Conservation (phyloP, 2,113 vertebrate genomes). For the Actenoides lindsayi region DNA sequence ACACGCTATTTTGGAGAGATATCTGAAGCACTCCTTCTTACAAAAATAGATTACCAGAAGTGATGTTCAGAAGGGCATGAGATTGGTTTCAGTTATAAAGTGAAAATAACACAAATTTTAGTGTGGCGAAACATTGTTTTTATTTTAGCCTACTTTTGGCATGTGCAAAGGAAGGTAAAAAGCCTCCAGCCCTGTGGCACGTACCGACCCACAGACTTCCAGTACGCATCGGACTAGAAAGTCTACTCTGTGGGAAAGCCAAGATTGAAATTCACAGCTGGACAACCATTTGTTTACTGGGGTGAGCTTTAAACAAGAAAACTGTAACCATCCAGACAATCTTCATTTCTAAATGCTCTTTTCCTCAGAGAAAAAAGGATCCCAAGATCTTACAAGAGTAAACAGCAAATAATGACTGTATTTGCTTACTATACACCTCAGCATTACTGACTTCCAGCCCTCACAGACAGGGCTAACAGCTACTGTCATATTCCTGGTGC, state of each 20-base stretch:
- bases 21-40: not conserved
- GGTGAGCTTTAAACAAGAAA: not conserved
- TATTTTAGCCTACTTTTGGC: not conserved
- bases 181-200: not conserved
- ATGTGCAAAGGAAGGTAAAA: not conserved
- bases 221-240: not conserved
- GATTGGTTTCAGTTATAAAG: not conserved
- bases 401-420: not conserved
- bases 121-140: not conserved
- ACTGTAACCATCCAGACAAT: not conserved
- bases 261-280: not conserved
- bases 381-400: not conserved
- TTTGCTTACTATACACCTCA: not conserved
- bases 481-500: not conserved
- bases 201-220: not conserved
- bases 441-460: not conserved
- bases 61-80: not conserved
- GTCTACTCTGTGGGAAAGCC: not conserved
- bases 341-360: not conserved
- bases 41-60: not conserved
- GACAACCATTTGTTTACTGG: not conserved
- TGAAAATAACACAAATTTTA: not conserved
- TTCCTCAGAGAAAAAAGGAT: not conserved
- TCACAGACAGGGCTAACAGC: not conserved
- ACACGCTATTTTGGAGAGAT: not conserved